Conservation (phyloP, 1,140 invertebrate genomes). For the Dolichoris vasculosae region DNA sequence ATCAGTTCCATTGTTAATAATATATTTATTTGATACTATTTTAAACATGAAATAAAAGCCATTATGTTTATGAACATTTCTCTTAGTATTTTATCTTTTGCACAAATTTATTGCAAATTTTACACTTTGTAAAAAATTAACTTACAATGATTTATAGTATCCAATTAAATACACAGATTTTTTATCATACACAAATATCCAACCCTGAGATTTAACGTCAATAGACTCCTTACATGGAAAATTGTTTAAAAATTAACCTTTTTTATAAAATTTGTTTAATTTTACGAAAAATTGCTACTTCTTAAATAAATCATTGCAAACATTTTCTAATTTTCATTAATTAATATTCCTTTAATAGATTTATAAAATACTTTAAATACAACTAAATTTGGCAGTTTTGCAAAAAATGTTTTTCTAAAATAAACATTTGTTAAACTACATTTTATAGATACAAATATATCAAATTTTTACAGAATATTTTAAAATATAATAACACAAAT, state of each 20-base stretch:
- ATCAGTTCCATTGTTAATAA: background rate
- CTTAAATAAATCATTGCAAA: too few species aligned
- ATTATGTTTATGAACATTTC: background rate
- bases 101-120: background rate
- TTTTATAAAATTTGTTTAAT: background rate
- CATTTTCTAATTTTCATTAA: too few species aligned
- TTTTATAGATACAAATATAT: too few species aligned
- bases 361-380: too few species aligned
- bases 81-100: background rate
- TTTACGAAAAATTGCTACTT: too few species aligned
- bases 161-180: conserved; percentile 9
- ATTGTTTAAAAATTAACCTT: background rate
- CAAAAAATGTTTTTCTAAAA: background rate
- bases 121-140: conserved; percentile 5
- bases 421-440: background rate
- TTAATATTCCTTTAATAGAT: too few species aligned
- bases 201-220: background rate
- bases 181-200: background rate
- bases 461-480: too few species aligned
- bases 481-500: too few species aligned
- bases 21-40: background rate
- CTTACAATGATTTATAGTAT: background rate
- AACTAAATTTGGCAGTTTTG: background rate
- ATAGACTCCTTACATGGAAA: background rate
- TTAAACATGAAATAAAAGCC: background rate